A percentile compares a stretch with the other conserved stretches of the same genome.
Conservation (phyloP, 2,113 vertebrate genomes). For the Lamprologus callipterus region DNA sequence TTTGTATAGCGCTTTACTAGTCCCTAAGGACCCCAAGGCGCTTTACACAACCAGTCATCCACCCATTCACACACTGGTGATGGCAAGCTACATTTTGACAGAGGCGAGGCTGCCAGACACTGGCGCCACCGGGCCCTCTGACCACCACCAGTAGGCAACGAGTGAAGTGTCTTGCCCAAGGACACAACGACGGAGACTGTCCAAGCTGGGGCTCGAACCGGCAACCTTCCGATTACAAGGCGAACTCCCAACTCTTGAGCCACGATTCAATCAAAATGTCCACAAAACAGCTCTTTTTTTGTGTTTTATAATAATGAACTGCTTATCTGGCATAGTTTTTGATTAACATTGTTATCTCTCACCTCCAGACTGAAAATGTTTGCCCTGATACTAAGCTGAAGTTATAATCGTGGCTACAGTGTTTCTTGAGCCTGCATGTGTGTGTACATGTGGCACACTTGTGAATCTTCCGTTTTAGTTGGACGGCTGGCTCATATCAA, state of each 20-base stretch:
- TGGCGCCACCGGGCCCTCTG: neutral
- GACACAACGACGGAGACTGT: fast-evolving
- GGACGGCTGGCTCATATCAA: neutral
- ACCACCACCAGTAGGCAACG: neutral
- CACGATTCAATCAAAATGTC: neutral
- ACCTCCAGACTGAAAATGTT: neutral
- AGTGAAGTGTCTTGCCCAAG: neutral
- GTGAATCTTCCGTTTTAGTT: neutral
- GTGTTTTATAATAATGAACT: neutral
- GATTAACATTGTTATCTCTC: neutral
- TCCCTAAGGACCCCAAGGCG: neutral
- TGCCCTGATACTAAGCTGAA: neutral
- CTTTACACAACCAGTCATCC: neutral
- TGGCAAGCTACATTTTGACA: neutral
- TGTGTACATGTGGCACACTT: neutral
- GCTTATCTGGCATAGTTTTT: neutral
- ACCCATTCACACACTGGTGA: neutral
- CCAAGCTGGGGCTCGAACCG: neutral
- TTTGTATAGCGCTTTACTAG: neutral
- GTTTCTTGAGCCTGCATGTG: neutral
- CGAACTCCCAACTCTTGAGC: neutral
- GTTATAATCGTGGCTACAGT: neutral
- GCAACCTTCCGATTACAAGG: neutral
- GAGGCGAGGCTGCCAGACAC: neutral
- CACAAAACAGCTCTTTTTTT: neutral